Conservation (phyloP, 2,797 vertebrate species). For the Anniella stebbinsi region DNA sequence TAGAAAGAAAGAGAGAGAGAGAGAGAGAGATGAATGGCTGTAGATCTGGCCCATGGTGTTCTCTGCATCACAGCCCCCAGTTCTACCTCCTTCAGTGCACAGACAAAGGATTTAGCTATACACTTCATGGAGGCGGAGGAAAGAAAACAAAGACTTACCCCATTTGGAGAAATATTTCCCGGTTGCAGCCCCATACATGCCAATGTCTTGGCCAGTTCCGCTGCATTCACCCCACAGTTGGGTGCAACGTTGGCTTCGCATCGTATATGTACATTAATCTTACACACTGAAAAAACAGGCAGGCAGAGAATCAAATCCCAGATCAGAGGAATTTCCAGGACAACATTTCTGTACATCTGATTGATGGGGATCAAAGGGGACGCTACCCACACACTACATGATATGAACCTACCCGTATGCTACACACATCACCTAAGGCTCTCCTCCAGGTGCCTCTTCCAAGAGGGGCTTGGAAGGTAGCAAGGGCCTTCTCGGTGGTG, state of each 20-base stretch:
- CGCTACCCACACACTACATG: too few species aligned
- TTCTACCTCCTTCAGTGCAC: neutral
- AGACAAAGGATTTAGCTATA: neutral
- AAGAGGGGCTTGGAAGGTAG: too few species aligned
- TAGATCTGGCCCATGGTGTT: neutral
- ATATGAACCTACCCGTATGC: too few species aligned
- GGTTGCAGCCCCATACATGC: conserved; percentile 95
- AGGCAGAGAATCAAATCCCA: conserved; percentile 46
- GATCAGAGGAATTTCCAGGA: conserved; percentile 1
- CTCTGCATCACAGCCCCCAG: neutral
- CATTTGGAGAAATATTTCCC: conserved; percentile 85
- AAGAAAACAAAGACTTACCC: conserved; percentile 67
- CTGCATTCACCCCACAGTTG: conserved; percentile 94
- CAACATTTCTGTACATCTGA: neutral
- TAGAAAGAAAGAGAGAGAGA: neutral
- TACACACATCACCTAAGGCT: too few species aligned
- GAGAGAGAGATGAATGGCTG: too few species aligned
- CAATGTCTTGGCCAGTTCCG: conserved; percentile 92
- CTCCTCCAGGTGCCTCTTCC: neutral
- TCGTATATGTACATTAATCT: conserved; percentile 97
- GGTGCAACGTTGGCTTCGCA: conserved; percentile 95
- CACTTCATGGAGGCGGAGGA: neutral
- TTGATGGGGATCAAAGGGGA: conserved; percentile 8
- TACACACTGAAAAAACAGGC: conserved; percentile 85
- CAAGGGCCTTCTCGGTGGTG: too few species aligned